Evolutionary conservation across 2,888 invertebrate genomes (phyloP).

Genomic region (Charanyca ferruginea): DNA sequence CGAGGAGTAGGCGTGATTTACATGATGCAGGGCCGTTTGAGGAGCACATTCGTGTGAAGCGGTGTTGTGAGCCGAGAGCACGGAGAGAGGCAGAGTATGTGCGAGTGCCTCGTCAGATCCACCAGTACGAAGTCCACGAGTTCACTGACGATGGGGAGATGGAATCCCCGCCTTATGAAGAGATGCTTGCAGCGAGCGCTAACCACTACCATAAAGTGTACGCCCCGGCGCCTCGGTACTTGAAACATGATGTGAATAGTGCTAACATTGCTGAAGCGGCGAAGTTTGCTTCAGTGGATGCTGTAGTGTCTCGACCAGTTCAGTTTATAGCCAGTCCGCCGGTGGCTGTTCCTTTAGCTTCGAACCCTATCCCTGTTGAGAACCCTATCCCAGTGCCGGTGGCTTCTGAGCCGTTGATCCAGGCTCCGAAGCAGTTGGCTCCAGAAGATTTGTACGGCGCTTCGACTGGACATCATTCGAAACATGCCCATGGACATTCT

Average conservation of each 20-base stretch:
- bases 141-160: slow-evolving; percentile 74
- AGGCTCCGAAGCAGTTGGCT: slow-evolving; percentile 68
- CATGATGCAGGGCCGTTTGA: slow-evolving; percentile 76
- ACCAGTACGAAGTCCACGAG: slow-evolving; percentile 87
- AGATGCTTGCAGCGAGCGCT: slow-evolving; percentile 87
- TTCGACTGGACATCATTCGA: slow-evolving; percentile 76
- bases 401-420: slow-evolving; percentile 65
- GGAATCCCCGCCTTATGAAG: slow-evolving; percentile 81
- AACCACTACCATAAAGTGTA: slow-evolving; percentile 85
- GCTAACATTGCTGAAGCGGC: slow-evolving; percentile 59
- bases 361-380: slow-evolving; percentile 59
- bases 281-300: slow-evolving; percentile 37
- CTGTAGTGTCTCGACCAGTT: slow-evolving; percentile 59
- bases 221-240: slow-evolving; percentile 73
- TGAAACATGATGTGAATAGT: slow-evolving; percentile 74
- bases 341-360: slow-evolving; percentile 63
- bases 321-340: slow-evolving; percentile 65
- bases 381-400: slow-evolving; percentile 63
- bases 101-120: slow-evolving; percentile 78
- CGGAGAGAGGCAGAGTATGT: slow-evolving; percentile 72
- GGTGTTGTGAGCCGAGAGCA: slow-evolving; percentile 72
- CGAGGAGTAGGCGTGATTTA: slow-evolving; percentile 72
- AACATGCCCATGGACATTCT: slow-evolving; percentile 78
- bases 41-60: slow-evolving; percentile 80
- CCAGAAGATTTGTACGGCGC: slow-evolving; percentile 72